Percentiles rank a stretch among this genome's conserved stretches.
Evolutionary conservation across 2,797 vertebrate species (phyloP).

Genomic region (Champsocephalus gunnari): DNA sequence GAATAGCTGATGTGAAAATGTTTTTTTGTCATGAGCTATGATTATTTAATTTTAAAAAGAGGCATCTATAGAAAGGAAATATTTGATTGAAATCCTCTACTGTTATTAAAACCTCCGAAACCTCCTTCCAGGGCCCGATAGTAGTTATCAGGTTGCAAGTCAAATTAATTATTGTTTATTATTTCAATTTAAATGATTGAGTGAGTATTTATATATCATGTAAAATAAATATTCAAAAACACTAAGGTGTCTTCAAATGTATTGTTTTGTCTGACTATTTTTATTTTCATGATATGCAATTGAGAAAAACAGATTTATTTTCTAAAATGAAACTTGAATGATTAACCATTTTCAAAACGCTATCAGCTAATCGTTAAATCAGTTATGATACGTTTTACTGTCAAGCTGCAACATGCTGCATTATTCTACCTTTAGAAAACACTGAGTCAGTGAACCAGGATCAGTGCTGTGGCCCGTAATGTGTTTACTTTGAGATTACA

Average conservation of each 20-base stretch:
- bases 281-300: background rate
- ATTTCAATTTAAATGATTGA: too few species aligned
- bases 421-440: background rate
- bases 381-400: background rate
- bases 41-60: background rate
- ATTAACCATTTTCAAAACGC: background rate
- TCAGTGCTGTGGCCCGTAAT: background rate
- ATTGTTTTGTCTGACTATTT: background rate
- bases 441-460: background rate
- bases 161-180: background rate
- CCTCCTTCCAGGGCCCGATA: background rate
- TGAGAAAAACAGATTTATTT: background rate
- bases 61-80: background rate
- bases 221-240: too few species aligned
- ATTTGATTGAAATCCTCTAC: background rate
- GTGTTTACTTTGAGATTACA: background rate
- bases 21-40: background rate
- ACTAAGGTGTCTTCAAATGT: background rate
- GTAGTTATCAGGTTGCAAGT: background rate
- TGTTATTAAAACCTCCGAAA: too few species aligned
- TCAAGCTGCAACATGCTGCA: background rate
- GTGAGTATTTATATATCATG: too few species aligned
- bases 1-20: background rate
- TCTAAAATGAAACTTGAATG: background rate
- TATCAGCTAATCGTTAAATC: background rate